Base-by-base conservation (phyloP, 2,797 vertebrate species). In the Podargus strigoides region DNA sequence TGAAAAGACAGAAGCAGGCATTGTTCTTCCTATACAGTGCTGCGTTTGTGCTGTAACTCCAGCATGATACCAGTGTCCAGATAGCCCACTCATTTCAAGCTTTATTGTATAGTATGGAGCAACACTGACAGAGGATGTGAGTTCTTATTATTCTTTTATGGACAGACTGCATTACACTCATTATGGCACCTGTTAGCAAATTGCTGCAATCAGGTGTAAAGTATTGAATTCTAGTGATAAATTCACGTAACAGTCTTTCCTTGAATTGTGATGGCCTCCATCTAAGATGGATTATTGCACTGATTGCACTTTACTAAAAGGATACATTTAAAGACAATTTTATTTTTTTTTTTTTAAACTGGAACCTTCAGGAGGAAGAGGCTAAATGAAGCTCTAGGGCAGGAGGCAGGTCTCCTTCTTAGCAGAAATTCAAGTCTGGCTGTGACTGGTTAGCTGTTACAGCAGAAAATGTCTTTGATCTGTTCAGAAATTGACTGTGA, bases 11-110 rank as follows among this genome's bases (percentile, higher is more conserved):
- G 93, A 93, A 72, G 55, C 23, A 0, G 53, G 67, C 62, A 90
- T 90, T 94, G 89, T 94, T 76, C 82, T 66, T 74, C 62, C 70
- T 37, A 11, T 44, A 86, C 88, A 93, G 84, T n/a, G 74, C 62
- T 85, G 64, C 22, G 11, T 77, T 94, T 91, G 79, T 91, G 67
- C 75, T 88, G 42, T 4, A 68, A 50, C 47, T 92, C 44, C 63
- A 49, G 36, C 59, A 42, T 77, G 63, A 69, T 68, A 77, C 55
- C 63, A 64, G 37, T 32, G 34, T 58, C 53, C 80, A 85, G 58
- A 95, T 39, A 66, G n/a, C 14, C 37, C 53, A 42, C 53, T 30
- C 68, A 70, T 85, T 83, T 72, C 46, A 62, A 42, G 30, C 39
- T 28, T 66, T 80, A 32, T 23, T 90, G 52, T 73, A n/a, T 14